Conservation (phyloP, 92 coral and sea anemone species). For the Parazoanthus atlanticus region DNA sequence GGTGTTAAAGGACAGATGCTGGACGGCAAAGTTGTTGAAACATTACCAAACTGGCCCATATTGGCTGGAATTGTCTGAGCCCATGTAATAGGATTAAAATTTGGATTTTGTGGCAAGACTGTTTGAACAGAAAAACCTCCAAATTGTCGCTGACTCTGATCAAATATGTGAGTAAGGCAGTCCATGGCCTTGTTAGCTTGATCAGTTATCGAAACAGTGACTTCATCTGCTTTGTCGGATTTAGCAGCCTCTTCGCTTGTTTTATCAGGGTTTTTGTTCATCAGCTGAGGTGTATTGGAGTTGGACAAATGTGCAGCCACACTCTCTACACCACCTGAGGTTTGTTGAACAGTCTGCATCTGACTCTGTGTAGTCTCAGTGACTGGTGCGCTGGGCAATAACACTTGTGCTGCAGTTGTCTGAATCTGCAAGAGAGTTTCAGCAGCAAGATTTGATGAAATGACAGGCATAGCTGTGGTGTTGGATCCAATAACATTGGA, state of each 20-base stretch:
- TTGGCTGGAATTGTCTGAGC: constrained; percentile 31
- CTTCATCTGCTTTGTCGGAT: constrained; percentile 1
- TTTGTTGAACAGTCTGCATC: constrained; percentile 7
- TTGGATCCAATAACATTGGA: background rate
- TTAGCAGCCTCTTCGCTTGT: background rate
- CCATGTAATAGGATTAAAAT: constrained; percentile 35
- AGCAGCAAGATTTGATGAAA: constrained; percentile 3
- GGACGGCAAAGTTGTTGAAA: constrained; percentile 22
- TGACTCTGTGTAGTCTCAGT: constrained; percentile 25
- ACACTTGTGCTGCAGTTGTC: constrained; percentile 37
- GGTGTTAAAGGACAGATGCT: constrained; percentile 20
- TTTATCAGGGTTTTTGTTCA: background rate
- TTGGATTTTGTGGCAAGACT: constrained; percentile 27
- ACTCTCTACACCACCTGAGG: background rate
- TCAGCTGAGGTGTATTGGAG: background rate
- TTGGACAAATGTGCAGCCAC: background rate
- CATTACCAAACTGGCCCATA: constrained; percentile 33
- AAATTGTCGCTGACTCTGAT: constrained; percentile 36
- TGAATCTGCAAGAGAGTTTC: constrained; percentile 57
- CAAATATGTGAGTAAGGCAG: constrained; percentile 37
- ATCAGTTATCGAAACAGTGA: constrained; percentile 16
- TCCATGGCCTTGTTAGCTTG: constrained; percentile 34
- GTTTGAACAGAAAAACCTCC: constrained; percentile 33
- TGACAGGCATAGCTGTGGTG: background rate
- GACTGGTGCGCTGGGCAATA: background rate